Evolutionary conservation across 2,113 vertebrate genomes (phyloP).

Genomic region (Naja naja): DNA sequence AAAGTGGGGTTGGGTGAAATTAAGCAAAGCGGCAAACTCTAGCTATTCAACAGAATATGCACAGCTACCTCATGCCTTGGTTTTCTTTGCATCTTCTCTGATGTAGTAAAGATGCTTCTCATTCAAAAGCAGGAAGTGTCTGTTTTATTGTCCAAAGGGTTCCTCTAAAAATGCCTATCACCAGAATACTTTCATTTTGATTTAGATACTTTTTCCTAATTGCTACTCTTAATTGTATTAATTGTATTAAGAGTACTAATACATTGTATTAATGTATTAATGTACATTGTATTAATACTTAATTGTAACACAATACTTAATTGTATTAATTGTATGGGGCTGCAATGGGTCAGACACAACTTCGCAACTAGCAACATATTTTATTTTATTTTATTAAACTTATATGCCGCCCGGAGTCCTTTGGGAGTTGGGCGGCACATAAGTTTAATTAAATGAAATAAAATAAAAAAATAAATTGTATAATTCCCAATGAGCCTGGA

Average conservation of each 20-base stretch:
- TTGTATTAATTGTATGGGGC: no score
- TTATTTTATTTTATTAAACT: no score
- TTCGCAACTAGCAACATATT: no score
- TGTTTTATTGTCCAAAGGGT: not conserved
- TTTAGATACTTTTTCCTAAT: not conserved
- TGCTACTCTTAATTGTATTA: not conserved
- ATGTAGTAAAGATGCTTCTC: not conserved
- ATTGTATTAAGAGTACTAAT: not conserved
- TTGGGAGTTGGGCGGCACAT: no score
- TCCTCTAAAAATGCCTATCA: not conserved
- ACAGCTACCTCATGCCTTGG: rapidly evolving
- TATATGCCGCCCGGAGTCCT: no score
- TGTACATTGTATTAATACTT: no score
- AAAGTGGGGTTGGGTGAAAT: not conserved
- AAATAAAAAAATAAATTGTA: no score
- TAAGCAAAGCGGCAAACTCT: rapidly evolving
- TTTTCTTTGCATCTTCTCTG: not conserved
- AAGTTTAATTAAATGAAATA: no score
- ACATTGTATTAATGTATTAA: no score
- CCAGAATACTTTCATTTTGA: not conserved
- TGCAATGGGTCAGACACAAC: no score
- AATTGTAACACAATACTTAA: no score
- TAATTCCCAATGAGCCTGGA: not conserved
- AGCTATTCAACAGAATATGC: not conserved
- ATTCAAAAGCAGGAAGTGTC: not conserved